Conservation (phyloP, 2,888 invertebrate species). For the Chironomus riparius region DNA sequence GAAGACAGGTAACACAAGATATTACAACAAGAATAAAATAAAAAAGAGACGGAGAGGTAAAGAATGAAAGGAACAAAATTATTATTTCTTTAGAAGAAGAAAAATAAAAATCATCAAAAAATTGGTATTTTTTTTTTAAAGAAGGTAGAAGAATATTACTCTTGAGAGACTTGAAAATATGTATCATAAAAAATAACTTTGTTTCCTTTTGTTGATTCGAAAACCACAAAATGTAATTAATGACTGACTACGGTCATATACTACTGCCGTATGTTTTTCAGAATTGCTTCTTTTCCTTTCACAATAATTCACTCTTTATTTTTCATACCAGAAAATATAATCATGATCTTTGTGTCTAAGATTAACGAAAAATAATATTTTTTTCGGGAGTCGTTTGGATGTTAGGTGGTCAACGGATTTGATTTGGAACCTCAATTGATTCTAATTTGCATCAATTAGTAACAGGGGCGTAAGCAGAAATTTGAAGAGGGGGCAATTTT, state of each 20-base stretch:
- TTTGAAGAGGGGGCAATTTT: too few species aligned
- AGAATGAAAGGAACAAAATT: too few species aligned
- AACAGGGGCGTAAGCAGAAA: too few species aligned
- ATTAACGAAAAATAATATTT: too few species aligned
- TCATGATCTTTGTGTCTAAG: too few species aligned
- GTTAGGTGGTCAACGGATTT: too few species aligned
- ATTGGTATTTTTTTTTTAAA: background rate
- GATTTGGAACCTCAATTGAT: too few species aligned
- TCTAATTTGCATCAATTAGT: too few species aligned
- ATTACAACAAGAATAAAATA: background rate
- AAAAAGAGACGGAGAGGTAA: background rate
- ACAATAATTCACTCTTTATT: background rate
- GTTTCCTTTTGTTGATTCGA: conserved; percentile 23
- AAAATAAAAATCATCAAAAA: too few species aligned
- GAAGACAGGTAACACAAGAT: conserved; percentile 12
- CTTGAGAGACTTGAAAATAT: background rate
- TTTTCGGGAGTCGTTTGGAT: too few species aligned
- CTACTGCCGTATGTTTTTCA: background rate
- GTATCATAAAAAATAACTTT: conserved; percentile 11
- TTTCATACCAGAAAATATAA: too few species aligned
- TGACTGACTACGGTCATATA: background rate
- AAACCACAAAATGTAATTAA: conserved; percentile 24
- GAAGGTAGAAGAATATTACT: background rate
- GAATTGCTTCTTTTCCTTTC: background rate
- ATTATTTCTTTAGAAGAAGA: too few species aligned